Evolutionary conservation across 2,113 vertebrate genomes (phyloP).

Genomic region (Hipposideros armiger): DNA sequence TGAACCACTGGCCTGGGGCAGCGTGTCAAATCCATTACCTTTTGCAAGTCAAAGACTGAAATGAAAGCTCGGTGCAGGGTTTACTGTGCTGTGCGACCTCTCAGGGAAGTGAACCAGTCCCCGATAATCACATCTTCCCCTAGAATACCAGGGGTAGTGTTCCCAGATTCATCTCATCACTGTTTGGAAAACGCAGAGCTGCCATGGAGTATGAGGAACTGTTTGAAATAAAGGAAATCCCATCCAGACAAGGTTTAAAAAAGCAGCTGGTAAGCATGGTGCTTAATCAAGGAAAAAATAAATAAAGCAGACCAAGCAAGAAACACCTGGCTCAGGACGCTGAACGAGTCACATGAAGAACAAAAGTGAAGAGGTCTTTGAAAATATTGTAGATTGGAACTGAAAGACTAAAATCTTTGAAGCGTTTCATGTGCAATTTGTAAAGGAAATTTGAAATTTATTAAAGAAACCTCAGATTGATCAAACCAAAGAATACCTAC

Average conservation of each 20-base stretch:
- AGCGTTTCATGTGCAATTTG: not conserved
- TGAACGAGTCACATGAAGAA: not conserved
- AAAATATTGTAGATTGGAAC: conserved; percentile 18
- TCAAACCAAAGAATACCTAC: not conserved
- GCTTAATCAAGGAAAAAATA: conserved; percentile 46
- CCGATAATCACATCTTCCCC: not conserved
- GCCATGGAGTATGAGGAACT: conserved; percentile 21
- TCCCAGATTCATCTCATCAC: conserved; percentile 15
- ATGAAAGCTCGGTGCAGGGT: not conserved
- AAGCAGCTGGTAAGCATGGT: conserved; percentile 14
- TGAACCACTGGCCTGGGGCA: not conserved
- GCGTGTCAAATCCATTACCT: not conserved
- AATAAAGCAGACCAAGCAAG: not conserved
- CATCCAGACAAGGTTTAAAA: conserved; percentile 38
- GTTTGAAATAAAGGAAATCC: conserved; percentile 59
- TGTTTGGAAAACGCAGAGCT: not conserved
- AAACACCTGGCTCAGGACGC: not conserved
- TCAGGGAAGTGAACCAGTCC: not conserved
- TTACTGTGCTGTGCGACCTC: not conserved
- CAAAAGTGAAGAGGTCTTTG: not conserved
- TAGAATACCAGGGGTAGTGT: not conserved
- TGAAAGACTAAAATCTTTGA: conserved; percentile 27
- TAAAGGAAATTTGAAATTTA: not conserved
- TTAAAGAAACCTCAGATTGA: not conserved
- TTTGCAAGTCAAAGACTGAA: not conserved